Base-by-base conservation (phyloP, 2,888 invertebrate species). In the Ophion costatus region DNA sequence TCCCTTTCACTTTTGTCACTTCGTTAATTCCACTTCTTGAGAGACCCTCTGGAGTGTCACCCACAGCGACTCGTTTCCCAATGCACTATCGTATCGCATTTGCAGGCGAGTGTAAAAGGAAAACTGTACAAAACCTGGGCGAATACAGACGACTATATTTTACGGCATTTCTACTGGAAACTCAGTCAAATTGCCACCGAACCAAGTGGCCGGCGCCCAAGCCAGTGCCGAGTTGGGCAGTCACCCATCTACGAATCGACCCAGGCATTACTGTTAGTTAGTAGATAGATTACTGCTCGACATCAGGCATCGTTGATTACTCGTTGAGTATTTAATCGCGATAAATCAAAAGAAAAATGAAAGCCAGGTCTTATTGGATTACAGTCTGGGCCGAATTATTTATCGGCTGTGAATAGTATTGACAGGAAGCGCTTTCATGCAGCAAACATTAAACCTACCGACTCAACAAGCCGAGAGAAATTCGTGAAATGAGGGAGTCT, bases 401-500 rank as follows among this genome's bases (percentile, higher is more conserved):
- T 69, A 69, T 69, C 69, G 63, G 24, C 14, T 63, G 42, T 6
- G 24, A 66, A 59, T 24, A 29, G 24, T 17, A 20, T 56, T 11
- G n/a, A 63, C 14, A 45, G 22, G 51, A 67, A 70, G 64, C 42
- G n/a, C 56, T 45, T 45, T 66, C 66, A 57, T 51, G 38, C 33
- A 51, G 11, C 29, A 20, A 24, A 51, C 42, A 73, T 82, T 73
- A 73, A 42, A 79, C 66, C 22, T 51, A 71, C 45, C 71, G 71
- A 66, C 61, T 59, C 59, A 57, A 76, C 76, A 38, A 66, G 66
- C 42, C 38, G 38, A 14, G 38, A 59, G 57, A 59, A 59, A 74
- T 81, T 82, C 61, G 24, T 63, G 71, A 70, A 45, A 51, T 56
- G 66, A 66, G 59, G 69, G 45, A 79, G 22, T 33, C 20, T 14